phyloP scores from a whole-genome alignment of 1,140 invertebrate species.

The Grapholita molesta region DNA sequence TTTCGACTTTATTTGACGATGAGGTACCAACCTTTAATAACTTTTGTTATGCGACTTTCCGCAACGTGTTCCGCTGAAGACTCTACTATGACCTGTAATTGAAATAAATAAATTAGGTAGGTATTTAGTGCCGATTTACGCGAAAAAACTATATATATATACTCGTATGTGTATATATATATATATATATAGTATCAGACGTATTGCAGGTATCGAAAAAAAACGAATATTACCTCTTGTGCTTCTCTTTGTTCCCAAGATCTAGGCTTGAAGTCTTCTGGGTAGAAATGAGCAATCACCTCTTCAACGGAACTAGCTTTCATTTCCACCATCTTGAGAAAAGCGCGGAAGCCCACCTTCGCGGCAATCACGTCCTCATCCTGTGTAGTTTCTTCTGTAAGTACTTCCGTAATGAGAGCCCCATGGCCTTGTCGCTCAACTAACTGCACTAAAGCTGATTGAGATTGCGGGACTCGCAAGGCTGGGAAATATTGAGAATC shows the following conservation, averaged over 20 bases:
- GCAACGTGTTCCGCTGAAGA: conserved; percentile 39
- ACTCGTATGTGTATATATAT: no score
- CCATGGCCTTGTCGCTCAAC: conserved; percentile 90
- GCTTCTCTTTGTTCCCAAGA: conserved; percentile 87
- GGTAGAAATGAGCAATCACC: conserved; percentile 87
- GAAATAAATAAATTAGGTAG: neutral
- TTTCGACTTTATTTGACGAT: neutral
- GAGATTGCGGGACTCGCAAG: conserved; percentile 86
- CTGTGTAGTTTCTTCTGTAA: conserved; percentile 86
- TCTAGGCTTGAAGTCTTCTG: conserved; percentile 88
- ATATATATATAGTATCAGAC: no score
- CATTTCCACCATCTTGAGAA: conserved; percentile 90
- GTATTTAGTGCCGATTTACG: neutral
- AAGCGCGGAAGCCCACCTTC: conserved; percentile 89
- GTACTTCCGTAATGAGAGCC: conserved; percentile 86
- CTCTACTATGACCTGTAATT: conserved; percentile 41
- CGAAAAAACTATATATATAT: neutral
- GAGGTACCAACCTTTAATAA: conserved; percentile 44
- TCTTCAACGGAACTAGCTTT: conserved; percentile 89
- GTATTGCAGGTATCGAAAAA: no score
- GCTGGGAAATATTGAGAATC: conserved; percentile 88
- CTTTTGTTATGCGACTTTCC: conserved; percentile 35
- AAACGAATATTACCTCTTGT: conserved; percentile 76
- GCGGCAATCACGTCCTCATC: conserved; percentile 86
- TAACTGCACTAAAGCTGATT: conserved; percentile 88